Conservation (phyloP, 2,113 vertebrate genomes). For the Mobula hypostoma region DNA sequence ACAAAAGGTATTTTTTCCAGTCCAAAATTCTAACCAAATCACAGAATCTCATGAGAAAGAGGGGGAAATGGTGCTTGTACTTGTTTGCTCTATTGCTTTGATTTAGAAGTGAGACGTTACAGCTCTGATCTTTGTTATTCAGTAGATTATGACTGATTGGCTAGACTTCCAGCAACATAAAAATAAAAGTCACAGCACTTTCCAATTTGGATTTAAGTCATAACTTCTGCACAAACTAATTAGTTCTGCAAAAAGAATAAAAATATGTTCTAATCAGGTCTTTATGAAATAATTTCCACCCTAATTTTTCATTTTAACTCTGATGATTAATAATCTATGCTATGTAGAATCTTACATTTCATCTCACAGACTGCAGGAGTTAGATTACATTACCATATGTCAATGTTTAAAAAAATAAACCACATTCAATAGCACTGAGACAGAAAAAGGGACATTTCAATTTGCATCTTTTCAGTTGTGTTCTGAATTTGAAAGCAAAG, state of each 20-base stretch:
- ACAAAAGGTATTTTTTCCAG: not conserved
- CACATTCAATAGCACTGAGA: not conserved
- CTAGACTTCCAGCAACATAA: not conserved
- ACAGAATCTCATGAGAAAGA: not conserved
- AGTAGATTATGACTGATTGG: not conserved
- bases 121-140: not conserved
- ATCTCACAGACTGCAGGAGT: not conserved
- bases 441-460: not conserved
- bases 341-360: conserved; percentile 6
- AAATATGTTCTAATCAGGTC: not conserved
- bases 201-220: not conserved
- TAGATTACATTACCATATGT: conserved; percentile 27
- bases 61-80: not conserved
- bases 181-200: conserved; percentile 16
- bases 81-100: not conserved
- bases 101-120: not conserved
- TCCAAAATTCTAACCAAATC: not conserved
- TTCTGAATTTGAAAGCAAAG: conserved; percentile 1
- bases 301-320: not conserved
- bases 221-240: not conserved
- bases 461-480: not conserved
- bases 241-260: not conserved
- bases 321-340: conserved; percentile 13
- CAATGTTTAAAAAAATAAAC: conserved; percentile 29
- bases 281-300: not conserved